phyloP scores from a whole-genome alignment of 2,113 vertebrate species.

The Lophochroa leadbeateri region DNA sequence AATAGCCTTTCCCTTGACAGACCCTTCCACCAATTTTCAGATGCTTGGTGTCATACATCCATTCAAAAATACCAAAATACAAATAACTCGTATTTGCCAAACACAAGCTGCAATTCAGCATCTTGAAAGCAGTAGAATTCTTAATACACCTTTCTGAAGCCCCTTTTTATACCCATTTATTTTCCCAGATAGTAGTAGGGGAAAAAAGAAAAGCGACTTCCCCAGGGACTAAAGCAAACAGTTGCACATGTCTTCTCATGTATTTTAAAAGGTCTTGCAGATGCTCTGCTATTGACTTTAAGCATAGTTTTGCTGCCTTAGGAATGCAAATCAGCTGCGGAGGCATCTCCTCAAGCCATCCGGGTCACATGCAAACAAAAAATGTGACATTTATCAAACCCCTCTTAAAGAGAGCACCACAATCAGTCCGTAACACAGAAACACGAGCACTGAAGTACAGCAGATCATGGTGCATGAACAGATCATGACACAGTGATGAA shows the following conservation, averaged over 20 bases:
- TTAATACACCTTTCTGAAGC: background rate
- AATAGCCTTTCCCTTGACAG: background rate
- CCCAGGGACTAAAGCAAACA: background rate
- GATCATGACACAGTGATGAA: background rate
- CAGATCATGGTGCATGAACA: background rate
- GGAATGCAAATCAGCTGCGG: slow-evolving; percentile 41
- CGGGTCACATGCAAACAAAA: background rate
- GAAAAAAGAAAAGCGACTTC: background rate
- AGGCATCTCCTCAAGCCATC: slow-evolving; percentile 13
- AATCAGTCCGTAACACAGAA: background rate
- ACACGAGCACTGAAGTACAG: background rate
- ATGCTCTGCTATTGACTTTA: slow-evolving; percentile 25
- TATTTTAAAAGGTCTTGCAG: slow-evolving; percentile 9
- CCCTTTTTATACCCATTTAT: background rate
- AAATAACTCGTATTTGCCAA: background rate
- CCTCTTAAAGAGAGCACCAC: background rate
- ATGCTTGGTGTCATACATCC: background rate
- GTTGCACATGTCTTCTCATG: background rate
- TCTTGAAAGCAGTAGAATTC: background rate
- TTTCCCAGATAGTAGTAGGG: background rate
- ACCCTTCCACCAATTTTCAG: background rate
- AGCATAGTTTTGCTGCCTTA: background rate
- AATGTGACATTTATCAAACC: background rate
- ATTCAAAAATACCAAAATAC: background rate
- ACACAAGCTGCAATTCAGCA: background rate